Evolutionary conservation across 2,113 vertebrate genomes (phyloP), one percentile per base, ranked within the genome.

Genomic region (Vimba vimba): DNA sequence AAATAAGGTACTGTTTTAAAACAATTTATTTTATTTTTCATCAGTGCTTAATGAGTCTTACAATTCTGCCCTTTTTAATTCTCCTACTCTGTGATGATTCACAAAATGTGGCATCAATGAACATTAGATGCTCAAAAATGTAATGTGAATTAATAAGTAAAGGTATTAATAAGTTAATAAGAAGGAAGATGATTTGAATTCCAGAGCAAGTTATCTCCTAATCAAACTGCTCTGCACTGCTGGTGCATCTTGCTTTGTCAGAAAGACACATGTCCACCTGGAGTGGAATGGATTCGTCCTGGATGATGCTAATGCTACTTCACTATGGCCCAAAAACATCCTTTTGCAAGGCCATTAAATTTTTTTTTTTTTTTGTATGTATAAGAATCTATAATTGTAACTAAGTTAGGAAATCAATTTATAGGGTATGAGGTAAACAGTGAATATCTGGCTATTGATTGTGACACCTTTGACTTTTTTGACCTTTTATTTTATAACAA

Each of bases 101-200:
- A 71, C 68, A 81, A 64, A 64, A 76, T 36, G n/a, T 68, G 11
- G 6, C 76, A 88, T 91, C 89, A 82, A 80, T 88, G 86, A 87
- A 86, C 91, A 92, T 89, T 89, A 89, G 88, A 89, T 89, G 88
- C 87, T 85, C 62, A 60, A 85, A 89, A 91, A 89, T 79, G 55
- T 50, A 88, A 85, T 4, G 11, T 13, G 27, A 33, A 89, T 86
- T 89, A 92, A 92, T 91, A 91, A 92, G 89, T 86, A 85, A 84
- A 82, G 83, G 23, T n/a, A n/a, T n/a, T n/a, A n/a, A n/a, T n/a
- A n/a, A n/a, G n/a, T n/a, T n/a, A n/a, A n/a, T n/a, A n/a, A n/a
- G 69, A 74, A 89, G n/a, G 66, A 50, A 43, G 52, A 8, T 39
- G 19, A 89, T 87, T 88, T 91, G 91, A 85, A 92, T 89, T 90